phyloP scores from a whole-genome alignment of 2,113 vertebrate species.

The Bubo bubo region DNA sequence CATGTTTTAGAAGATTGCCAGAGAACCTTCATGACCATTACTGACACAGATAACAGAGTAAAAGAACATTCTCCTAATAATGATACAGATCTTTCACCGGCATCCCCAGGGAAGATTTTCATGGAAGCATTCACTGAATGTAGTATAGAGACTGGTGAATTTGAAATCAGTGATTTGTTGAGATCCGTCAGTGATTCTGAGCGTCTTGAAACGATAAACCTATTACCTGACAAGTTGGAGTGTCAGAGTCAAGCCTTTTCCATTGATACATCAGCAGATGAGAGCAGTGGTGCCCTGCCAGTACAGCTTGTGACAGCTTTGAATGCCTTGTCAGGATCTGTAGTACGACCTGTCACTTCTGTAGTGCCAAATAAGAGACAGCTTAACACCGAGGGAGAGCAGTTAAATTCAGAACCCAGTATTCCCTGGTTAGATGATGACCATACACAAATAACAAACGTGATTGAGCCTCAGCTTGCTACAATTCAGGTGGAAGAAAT shows the following conservation, averaged over 20 bases:
- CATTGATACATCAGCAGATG: neutral
- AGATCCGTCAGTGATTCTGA: neutral
- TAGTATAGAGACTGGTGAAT: neutral
- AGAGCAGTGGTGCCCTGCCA: constrained; percentile 17
- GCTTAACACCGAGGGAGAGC: neutral
- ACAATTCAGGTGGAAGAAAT: neutral
- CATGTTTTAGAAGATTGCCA: neutral
- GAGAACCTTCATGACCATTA: neutral
- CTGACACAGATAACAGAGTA: neutral
- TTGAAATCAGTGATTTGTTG: constrained; percentile 16
- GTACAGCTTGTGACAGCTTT: constrained; percentile 17
- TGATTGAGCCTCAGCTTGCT: constrained; percentile 1
- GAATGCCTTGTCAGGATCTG: constrained; percentile 36
- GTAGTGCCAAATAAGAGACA: neutral
- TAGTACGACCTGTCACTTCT: neutral
- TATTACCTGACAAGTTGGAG: neutral
- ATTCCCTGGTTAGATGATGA: constrained; percentile 6
- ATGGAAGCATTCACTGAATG: neutral
- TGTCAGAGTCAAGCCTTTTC: neutral
- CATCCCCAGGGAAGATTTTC: neutral
- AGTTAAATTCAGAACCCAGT: neutral
- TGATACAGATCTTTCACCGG: neutral
- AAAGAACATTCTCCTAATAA: constrained; percentile 18
- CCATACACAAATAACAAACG: constrained; percentile 26
- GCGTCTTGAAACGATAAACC: neutral